Conservation (phyloP, 1,140 invertebrate genomes). For the Heliconius hermathena region DNA sequence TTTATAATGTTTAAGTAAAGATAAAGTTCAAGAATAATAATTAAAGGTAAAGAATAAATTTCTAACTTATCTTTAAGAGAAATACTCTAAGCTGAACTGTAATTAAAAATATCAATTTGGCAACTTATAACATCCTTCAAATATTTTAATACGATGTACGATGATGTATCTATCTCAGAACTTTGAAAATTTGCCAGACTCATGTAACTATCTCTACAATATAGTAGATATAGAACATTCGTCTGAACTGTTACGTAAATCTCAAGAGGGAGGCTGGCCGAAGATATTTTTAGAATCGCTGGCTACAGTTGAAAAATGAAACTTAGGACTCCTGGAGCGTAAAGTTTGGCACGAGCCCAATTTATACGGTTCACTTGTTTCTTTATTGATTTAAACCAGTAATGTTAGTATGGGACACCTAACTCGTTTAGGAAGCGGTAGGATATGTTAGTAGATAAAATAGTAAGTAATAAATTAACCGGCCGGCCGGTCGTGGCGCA, state of each 20-base stretch:
- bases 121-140: not conserved
- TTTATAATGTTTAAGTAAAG: too few relatives aligned
- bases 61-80: too few relatives aligned
- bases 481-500: too few relatives aligned
- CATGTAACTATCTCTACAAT: not conserved
- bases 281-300: constrained; percentile 28
- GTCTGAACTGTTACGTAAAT: constrained; percentile 21
- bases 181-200: constrained; percentile 7
- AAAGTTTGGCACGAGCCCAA: constrained; percentile 30
- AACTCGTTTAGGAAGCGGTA: not conserved
- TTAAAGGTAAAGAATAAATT: too few relatives aligned
- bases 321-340: constrained; percentile 11
- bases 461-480: not conserved
- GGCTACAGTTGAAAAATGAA: constrained; percentile 27
- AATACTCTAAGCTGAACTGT: too few relatives aligned
- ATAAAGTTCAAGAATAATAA: too few relatives aligned
- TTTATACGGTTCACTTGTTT: constrained; percentile 17
- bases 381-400: constrained; percentile 35
- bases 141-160: not conserved
- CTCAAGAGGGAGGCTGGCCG: not conserved
- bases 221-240: constrained; percentile 3
- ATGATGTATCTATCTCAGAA: not conserved
- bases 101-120: not conserved
- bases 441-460: not conserved
- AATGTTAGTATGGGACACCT: constrained; percentile 20